Percentiles rank a stretch among this genome's conserved stretches.
Evolutionary conservation across 2,113 vertebrate species (phyloP).

Genomic region (Ammodytes dubius): DNA sequence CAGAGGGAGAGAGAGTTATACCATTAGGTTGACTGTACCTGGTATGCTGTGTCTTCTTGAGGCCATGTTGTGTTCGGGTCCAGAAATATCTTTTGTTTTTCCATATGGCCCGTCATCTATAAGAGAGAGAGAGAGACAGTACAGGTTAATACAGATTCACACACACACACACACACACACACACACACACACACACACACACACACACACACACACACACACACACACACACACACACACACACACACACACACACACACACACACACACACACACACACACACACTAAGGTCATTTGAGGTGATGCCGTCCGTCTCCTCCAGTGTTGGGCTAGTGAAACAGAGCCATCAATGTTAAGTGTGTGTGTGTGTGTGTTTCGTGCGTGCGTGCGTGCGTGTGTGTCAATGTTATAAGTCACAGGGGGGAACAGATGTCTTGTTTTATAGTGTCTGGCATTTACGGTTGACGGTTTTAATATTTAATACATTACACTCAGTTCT

Average conservation of each 20-base stretch:
- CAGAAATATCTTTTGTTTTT: slow-evolving; percentile 78
- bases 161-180: too few species aligned
- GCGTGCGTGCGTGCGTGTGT: background rate
- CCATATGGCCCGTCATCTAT: slow-evolving; percentile 81
- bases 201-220: too few species aligned
- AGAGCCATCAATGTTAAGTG: too few species aligned
- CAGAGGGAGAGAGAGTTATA: background rate
- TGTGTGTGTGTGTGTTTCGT: too few species aligned
- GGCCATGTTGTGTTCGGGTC: slow-evolving; percentile 71
- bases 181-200: too few species aligned
- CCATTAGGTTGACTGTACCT: slow-evolving; percentile 52
- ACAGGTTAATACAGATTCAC: background rate
- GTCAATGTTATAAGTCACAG: slow-evolving; percentile 23
- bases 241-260: too few species aligned
- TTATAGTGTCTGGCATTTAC: slow-evolving; percentile 23
- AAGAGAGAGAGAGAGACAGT: slow-evolving; percentile 11
- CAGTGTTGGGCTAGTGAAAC: background rate
- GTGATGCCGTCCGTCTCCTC: slow-evolving; percentile 1
- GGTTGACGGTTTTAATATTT: slow-evolving; percentile 36
- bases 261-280: too few species aligned
- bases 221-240: too few species aligned
- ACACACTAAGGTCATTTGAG: too few species aligned
- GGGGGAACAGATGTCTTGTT: slow-evolving; percentile 49
- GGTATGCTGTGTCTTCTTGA: slow-evolving; percentile 80
- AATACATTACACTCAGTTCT: slow-evolving; percentile 1